Base-by-base conservation (phyloP, 2,888 invertebrate species). In the Drosophila testacea region DNA sequence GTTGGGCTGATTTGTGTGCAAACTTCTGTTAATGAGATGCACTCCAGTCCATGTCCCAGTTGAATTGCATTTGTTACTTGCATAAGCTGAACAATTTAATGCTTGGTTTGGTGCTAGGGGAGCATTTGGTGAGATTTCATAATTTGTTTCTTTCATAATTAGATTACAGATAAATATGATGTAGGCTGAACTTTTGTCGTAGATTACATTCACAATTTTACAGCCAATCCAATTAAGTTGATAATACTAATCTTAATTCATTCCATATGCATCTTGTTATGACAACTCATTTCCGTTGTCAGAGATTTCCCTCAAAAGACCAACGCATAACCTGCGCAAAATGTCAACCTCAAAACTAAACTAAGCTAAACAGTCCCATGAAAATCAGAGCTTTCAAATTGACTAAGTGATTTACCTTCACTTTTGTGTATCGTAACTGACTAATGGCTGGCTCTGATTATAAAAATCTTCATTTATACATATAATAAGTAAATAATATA, bases 361-460 rank as follows among this genome's bases (percentile, higher is more conserved):
- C 6, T 9, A 13, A 22, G 5, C 39, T 69, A 55, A 68, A 34
- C 70, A 50, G n/a, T 41, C 39, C 16, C 32, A 55, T 56, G 54
- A 47, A 73, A 66, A 48, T 42, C 34, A 47, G 61, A 54, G 65
- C 79, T 86, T 86, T 82, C 72, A 70, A 75, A 71, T 75, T 67
- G 64, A 61, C 68, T 77, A 70, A 72, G 70, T 80, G 70, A 85
- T 85, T 88, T 85, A 85, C 83, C 70, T 83, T 83, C 83, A 85
- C 83, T 83, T 83, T 77, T 74, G 39, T 65, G 54, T 69, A 77
- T 65, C 81, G 56, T 42, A 68, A 67, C 66, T 67, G 39, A 52
- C 65, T 60, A 47, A 71, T 69, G 73, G 81, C 63, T 44, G n/a
- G 48, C 13, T 61, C 57, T 36, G 27, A 50, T 62, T 22, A 55